Percentiles rank a stretch among this genome's conserved stretches.
phyloP scores from a whole-genome alignment of 2,888 invertebrate genomes.

The Spicauda simplicius region DNA sequence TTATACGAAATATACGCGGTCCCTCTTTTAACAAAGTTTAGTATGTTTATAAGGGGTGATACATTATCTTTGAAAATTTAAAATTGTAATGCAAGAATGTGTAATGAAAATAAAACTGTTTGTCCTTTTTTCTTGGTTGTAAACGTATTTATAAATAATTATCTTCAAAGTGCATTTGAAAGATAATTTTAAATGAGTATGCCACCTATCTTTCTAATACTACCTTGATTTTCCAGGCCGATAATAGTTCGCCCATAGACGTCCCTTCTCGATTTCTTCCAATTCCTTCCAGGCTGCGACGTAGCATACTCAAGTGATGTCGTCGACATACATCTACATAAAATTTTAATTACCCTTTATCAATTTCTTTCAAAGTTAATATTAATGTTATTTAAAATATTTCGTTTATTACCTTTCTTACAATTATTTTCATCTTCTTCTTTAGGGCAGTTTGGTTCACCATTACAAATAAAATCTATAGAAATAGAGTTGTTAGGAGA shows the following conservation, averaged over 20 bases:
- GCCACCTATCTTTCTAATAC: not conserved
- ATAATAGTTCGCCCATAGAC: conserved; percentile 56
- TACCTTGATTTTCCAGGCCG: conserved; percentile 64
- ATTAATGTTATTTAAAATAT: not conserved
- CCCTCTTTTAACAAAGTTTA: no score
- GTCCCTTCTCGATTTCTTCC: conserved; percentile 52
- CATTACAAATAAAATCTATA: conserved; percentile 61
- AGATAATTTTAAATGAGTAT: no score
- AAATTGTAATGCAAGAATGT: no score
- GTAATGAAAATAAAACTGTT: no score
- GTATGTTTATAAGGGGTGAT: no score
- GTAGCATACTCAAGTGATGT: conserved; percentile 60
- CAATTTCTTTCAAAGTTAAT: not conserved
- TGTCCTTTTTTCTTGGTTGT: no score
- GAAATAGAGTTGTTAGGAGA: conserved; percentile 49
- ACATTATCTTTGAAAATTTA: no score
- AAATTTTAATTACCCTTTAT: not conserved
- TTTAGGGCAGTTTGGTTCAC: conserved; percentile 58
- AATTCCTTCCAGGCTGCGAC: conserved; percentile 52
- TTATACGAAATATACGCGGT: no score
- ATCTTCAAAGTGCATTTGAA: no score
- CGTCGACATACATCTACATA: conserved; percentile 60
- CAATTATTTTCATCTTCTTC: conserved; percentile 68
- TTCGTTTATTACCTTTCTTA: conserved; percentile 51
- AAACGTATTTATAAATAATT: no score